phyloP scores from a whole-genome alignment of 2,113 vertebrate genomes.

The Scatophagus argus region DNA sequence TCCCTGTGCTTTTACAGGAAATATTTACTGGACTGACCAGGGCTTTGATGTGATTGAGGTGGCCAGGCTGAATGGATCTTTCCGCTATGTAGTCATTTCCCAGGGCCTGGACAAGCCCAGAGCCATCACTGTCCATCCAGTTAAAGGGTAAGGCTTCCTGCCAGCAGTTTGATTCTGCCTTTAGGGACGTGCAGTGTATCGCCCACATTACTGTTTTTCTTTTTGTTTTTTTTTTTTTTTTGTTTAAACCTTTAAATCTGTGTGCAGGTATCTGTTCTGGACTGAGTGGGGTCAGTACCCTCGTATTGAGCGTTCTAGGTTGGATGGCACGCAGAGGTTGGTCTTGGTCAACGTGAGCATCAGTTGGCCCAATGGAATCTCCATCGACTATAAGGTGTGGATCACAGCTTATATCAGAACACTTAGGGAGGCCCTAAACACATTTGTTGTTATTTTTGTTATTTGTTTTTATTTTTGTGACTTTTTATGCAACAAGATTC shows the following conservation, averaged over 20 bases:
- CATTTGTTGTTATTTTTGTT: conserved; percentile 1
- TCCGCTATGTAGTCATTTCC: conserved; percentile 97
- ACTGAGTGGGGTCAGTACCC: conserved; percentile 98
- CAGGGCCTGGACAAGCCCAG: conserved; percentile 97
- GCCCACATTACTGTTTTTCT: not conserved
- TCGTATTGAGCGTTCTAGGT: conserved; percentile 92
- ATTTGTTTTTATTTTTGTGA: no score
- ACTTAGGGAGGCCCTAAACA: no score
- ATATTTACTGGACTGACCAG: conserved; percentile 99
- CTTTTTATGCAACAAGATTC: not conserved
- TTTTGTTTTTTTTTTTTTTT: no score
- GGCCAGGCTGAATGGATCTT: conserved; percentile 96
- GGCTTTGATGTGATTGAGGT: conserved; percentile 98
- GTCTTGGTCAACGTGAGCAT: conserved; percentile 95
- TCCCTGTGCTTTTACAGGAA: conserved; percentile 83
- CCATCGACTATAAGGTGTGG: conserved; percentile 93
- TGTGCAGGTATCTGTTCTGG: conserved; percentile 95
- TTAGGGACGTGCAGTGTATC: not conserved
- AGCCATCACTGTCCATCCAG: conserved; percentile 95
- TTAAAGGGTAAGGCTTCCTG: conserved; percentile 89
- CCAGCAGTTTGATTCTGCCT: not conserved
- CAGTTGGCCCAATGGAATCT: conserved; percentile 98
- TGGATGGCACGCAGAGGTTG: conserved; percentile 90
- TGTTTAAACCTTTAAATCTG: conserved; percentile 12
- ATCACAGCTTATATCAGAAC: no score